Evolutionary conservation across 2,888 invertebrate species (phyloP).

Genomic region (Harpagoxenus sublaevis): DNA sequence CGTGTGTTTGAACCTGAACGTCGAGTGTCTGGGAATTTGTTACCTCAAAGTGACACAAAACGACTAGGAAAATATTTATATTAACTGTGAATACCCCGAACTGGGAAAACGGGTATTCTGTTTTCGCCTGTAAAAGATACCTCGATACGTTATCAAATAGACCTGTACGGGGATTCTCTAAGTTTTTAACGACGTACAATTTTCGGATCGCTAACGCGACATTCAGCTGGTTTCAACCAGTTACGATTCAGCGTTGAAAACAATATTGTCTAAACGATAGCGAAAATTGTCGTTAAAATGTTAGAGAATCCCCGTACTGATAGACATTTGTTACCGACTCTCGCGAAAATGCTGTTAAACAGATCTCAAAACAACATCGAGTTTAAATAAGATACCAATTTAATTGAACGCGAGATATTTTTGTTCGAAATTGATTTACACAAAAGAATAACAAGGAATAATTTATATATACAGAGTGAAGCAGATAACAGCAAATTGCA

Average conservation of each 20-base stretch:
- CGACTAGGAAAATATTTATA: constrained; percentile 23
- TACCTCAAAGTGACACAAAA: constrained; percentile 20
- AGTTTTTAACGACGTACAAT: no score
- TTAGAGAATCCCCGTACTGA: no score
- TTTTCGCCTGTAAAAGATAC: constrained; percentile 9
- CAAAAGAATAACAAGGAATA: constrained; percentile 12
- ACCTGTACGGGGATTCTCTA: no score
- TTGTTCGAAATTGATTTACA: constrained; percentile 14
- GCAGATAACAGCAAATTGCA: constrained; percentile 18
- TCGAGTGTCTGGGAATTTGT: constrained; percentile 38
- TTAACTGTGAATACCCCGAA: not conserved
- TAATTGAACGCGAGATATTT: constrained; percentile 32
- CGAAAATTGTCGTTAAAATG: no score
- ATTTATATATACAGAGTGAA: constrained; percentile 14
- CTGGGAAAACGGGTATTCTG: not conserved
- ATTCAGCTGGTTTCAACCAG: no score
- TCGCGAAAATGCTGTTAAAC: not conserved
- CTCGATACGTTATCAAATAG: not conserved
- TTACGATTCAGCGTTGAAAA: no score
- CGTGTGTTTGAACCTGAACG: constrained; percentile 11
- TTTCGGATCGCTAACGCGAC: no score
- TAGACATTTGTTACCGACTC: not conserved
- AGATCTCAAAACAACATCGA: not conserved
- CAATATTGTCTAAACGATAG: no score
- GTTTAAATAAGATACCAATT: constrained; percentile 7